phyloP scores from a whole-genome alignment of 2,888 invertebrate species.

The Nemapogon koenigi region DNA sequence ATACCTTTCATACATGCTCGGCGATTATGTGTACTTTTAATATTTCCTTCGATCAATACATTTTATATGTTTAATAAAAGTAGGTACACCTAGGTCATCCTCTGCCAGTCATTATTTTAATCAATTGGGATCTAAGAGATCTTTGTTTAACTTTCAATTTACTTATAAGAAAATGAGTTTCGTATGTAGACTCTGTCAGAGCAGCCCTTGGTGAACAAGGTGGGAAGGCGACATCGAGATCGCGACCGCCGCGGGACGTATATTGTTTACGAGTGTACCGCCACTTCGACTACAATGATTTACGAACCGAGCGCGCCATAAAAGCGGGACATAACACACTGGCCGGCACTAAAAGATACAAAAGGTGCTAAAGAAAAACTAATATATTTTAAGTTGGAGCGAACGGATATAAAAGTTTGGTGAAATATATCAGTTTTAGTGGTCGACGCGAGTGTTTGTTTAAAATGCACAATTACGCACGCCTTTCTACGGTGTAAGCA shows the following conservation, averaged over 20 bases:
- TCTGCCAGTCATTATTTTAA: no score
- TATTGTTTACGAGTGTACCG: slow-evolving; percentile 51
- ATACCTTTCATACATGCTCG: no score
- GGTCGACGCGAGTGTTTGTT: slow-evolving; percentile 54
- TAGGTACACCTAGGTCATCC: no score
- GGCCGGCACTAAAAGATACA: slow-evolving; percentile 54
- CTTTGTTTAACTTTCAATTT: no score
- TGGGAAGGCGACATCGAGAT: slow-evolving; percentile 9
- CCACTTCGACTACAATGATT: slow-evolving; percentile 63
- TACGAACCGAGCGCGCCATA: slow-evolving; percentile 57
- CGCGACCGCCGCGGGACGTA: slow-evolving; percentile 35
- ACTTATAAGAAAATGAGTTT: no score
- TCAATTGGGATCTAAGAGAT: neutral
- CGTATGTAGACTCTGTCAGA: no score
- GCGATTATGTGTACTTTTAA: no score
- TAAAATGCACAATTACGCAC: slow-evolving; percentile 52
- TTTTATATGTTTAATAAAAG: no score
- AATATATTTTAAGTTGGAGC: slow-evolving; percentile 59
- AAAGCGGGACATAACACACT: slow-evolving; percentile 47
- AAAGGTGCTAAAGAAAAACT: slow-evolving; percentile 64
- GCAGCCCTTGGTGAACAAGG: neutral
- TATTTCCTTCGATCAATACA: no score
- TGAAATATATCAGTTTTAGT: slow-evolving; percentile 62
- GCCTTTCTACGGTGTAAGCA: slow-evolving; percentile 34
- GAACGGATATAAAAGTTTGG: slow-evolving; percentile 60